Evolutionary conservation across 64 coral and sea anemone genomes (phyloP), one percentile per base, ranked within the genome.

Genomic region (Porites lutea): DNA sequence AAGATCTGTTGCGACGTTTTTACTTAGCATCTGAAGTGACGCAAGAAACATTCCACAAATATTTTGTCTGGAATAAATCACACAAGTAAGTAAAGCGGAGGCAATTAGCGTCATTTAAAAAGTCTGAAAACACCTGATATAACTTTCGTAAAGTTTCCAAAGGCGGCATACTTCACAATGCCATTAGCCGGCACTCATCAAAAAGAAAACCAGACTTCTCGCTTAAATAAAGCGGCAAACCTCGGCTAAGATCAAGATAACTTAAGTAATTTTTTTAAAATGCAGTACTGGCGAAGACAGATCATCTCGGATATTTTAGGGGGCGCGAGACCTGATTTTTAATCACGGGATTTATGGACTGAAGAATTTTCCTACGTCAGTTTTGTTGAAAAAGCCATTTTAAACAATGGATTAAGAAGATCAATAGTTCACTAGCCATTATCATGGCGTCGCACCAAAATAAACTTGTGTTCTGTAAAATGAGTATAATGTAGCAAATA

Each of bases 71-170:
- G 81, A 69, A 65, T 52, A 46, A 46, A 37, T 37, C 48, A 20
- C 48, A 84, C 63, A 52, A 65, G 73, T 2, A 48, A 15, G 47
- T 15, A 82, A 61, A 62, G 69, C 16, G 5, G 8, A 5, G 44
- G 81, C 81, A 84, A 84, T 84, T 84, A 84, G 52, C 46, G 81
- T 52, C 81, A 50, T 68, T 84, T 68, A 52, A 68, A 12, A 37
- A 45, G 79, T 83, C 79, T 83, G 79, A 83, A 79, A 83, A 59
- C 48, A 65, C 59, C 79, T 61, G 79, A 83, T 61, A 83, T 83
- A 43, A 65, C 66, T 83, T 83, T 65, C 57, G 8, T 16, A 47
- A 37, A 12, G 45, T 22, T 12, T 82, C 52, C 27, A 37, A 37
- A 37, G 27, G 27, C 27, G 27, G 27, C 27, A 37, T 37, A 37